Percentiles rank a stretch among this genome's conserved stretches.
These are phyloP conservation scores for Chloromyia formosa DNA, from an alignment of 2,888 invertebrate species.

Conservation along the genomic window DNA sequence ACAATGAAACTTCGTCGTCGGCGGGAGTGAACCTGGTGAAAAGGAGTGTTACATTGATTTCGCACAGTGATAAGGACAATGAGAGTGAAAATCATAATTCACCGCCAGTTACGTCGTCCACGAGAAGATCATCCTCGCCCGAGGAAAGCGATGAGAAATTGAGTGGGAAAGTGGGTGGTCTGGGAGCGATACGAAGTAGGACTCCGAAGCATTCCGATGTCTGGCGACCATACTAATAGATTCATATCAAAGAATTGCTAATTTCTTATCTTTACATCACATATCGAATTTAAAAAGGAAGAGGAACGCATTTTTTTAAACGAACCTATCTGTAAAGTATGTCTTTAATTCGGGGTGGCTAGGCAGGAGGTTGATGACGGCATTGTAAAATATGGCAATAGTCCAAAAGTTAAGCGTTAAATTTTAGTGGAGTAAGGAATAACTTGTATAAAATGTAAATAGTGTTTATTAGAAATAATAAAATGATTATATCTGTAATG, in stretches of 20 bases:
- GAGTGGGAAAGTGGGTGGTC: constrained; percentile 50
- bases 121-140: constrained; percentile 68
- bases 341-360: no score
- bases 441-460: constrained; percentile 19
- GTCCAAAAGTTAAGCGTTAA: background rate
- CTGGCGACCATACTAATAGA: constrained; percentile 77
- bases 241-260: constrained; percentile 46
- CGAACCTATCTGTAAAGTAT: no score
- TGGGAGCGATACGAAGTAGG: constrained; percentile 63
- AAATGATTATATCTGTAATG: constrained; percentile 30
- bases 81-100: constrained; percentile 62
- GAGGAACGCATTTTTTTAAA: background rate
- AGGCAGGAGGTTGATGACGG: background rate
- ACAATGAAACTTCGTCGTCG: constrained; percentile 48
- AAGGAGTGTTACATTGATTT: constrained; percentile 60
- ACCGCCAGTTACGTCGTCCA: constrained; percentile 63
- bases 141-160: constrained; percentile 55
- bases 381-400: background rate
- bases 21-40: constrained; percentile 60
- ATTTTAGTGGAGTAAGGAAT: background rate
- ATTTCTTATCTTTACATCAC: constrained; percentile 46
- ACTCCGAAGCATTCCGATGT: constrained; percentile 72
- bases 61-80: constrained; percentile 58
- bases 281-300: constrained; percentile 49
- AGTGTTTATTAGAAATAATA: constrained; percentile 26